A percentile compares a stretch with the other conserved stretches of the same genome.
phyloP scores from a whole-genome alignment of 2,113 vertebrate genomes.

The Pantherophis guttatus region DNA sequence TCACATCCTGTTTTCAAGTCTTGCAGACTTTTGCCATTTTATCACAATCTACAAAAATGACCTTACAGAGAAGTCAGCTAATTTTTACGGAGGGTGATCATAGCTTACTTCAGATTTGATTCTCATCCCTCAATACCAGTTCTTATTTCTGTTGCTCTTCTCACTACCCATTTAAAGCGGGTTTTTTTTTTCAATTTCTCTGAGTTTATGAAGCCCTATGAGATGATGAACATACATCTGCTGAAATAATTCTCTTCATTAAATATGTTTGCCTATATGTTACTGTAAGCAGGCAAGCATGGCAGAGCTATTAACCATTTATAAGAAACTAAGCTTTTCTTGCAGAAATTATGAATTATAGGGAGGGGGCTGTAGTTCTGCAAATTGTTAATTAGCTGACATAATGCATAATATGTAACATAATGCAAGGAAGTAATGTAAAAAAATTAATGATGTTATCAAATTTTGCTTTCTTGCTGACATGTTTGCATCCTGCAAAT shows the following conservation, averaged over 20 bases:
- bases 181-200: not conserved
- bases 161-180: not conserved
- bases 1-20: not conserved
- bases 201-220: not conserved
- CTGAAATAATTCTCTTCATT: not conserved
- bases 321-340: not conserved
- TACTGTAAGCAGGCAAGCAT: not conserved
- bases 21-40: not conserved
- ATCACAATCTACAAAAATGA: not conserved
- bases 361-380: not conserved
- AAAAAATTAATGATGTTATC: not conserved
- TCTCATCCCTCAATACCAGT: not conserved
- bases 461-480: not conserved
- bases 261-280: not conserved
- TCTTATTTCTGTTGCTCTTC: not conserved
- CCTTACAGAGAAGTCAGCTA: not conserved
- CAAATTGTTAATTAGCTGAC: not conserved
- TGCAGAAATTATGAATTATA: not conserved
- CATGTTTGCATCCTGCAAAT: not conserved
- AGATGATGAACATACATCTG: too few species aligned
- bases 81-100: not conserved
- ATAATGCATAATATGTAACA: conserved; percentile 3
- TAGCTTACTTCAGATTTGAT: not conserved
- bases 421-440: conserved; percentile 6
- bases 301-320: not conserved